Conservation (phyloP, 37 sponge, comb jelly and placozoan genomes). For the Sycon ciliatum region DNA sequence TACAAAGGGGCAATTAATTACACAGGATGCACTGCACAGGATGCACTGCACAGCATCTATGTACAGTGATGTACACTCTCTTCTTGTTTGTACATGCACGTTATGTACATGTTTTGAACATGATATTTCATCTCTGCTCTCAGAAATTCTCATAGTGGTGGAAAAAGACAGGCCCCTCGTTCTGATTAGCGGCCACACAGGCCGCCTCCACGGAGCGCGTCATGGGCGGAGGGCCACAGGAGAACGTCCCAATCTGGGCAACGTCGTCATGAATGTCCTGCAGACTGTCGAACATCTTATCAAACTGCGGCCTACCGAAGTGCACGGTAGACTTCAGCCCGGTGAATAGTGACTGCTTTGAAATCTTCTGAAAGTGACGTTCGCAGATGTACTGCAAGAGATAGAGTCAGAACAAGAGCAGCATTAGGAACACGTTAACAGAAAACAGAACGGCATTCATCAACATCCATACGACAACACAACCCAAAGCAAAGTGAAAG, state of each 20-base stretch:
- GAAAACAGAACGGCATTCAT: too few species aligned
- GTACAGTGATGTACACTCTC: too few species aligned
- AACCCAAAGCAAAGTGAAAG: too few species aligned
- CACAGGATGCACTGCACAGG: too few species aligned
- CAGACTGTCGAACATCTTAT: slow-evolving; percentile 73
- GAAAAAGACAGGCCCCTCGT: slow-evolving; percentile 76
- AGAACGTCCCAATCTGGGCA: slow-evolving; percentile 88
- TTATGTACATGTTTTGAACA: too few species aligned
- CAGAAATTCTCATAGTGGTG: slow-evolving; percentile 95
- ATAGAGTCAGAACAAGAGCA: too few species aligned
- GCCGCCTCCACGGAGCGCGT: slow-evolving; percentile 83
- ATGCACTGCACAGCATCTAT: too few species aligned
- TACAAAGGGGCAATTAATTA: too few species aligned
- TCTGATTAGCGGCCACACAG: slow-evolving; percentile 76
- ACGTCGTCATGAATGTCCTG: slow-evolving; percentile 68
- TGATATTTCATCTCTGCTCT: too few species aligned
- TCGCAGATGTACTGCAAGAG: slow-evolving; percentile 77
- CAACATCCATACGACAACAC: too few species aligned
- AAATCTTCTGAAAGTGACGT: slow-evolving; percentile 87
- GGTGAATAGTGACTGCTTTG: slow-evolving; percentile 87
- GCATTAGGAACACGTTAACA: too few species aligned
- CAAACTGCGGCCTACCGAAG: slow-evolving; percentile 91
- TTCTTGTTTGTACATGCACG: too few species aligned
- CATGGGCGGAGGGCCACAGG: slow-evolving; percentile 95
- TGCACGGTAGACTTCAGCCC: slow-evolving; percentile 85